phyloP scores from a whole-genome alignment of 2,113 vertebrate genomes.

The Lagenorhynchus albirostris region DNA sequence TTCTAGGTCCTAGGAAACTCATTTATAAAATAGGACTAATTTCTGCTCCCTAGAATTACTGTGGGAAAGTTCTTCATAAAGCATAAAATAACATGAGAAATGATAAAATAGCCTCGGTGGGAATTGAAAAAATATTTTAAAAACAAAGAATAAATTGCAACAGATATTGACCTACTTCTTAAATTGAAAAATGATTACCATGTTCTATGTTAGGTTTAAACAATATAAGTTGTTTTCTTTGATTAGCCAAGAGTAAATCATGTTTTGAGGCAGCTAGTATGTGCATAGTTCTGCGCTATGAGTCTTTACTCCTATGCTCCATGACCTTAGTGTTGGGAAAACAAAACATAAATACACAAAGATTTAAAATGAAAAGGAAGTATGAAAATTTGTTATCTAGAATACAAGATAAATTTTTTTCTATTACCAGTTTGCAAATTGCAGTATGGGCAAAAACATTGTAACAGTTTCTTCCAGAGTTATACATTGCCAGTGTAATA shows the following conservation, averaged over 20 bases:
- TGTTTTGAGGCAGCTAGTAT: not conserved
- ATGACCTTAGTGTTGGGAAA: not conserved
- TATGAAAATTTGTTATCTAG: not conserved
- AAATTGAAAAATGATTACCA: not conserved
- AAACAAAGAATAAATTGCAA: not conserved
- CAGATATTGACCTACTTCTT: not conserved
- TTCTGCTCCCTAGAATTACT: not conserved
- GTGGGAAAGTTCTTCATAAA: not conserved
- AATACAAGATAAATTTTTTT: conserved; percentile 10
- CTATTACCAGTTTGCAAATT: conserved; percentile 18
- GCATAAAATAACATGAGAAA: not conserved
- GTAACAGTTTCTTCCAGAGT: conserved; percentile 31
- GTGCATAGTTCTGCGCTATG: not conserved
- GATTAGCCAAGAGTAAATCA: not conserved
- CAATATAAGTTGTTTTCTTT: not conserved
- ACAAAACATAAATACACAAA: not conserved
- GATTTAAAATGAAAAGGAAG: not conserved
- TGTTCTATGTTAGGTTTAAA: not conserved
- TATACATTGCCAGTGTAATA: not conserved
- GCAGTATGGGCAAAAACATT: not conserved
- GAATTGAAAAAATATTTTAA: not conserved
- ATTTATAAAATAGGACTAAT: not conserved
- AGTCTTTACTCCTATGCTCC: not conserved
- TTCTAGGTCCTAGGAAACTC: not conserved
- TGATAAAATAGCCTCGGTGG: not conserved